phyloP scores from a whole-genome alignment of 2,113 vertebrate genomes.

The Bucco capensis region DNA sequence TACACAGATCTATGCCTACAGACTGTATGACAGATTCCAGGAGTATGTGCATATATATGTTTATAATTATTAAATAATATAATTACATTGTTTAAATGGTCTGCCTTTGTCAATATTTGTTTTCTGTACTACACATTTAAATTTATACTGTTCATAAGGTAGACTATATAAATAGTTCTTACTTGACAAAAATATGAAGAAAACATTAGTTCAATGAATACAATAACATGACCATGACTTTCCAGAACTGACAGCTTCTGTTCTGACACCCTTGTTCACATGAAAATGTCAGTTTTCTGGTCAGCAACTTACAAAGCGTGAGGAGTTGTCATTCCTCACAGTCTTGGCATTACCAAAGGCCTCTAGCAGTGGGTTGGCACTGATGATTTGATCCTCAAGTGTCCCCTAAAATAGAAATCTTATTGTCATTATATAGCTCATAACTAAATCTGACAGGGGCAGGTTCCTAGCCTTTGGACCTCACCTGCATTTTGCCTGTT shows the following conservation, averaged over 20 bases:
- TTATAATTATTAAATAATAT: not conserved
- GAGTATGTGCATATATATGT: not conserved
- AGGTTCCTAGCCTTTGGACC: not conserved
- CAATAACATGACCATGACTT: not conserved
- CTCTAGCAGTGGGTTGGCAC: constrained; percentile 71
- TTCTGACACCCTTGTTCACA: not conserved
- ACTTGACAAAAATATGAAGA: not conserved
- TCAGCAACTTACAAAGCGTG: too few species aligned
- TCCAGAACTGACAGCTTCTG: not conserved
- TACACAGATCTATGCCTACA: not conserved
- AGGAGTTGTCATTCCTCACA: constrained; percentile 73
- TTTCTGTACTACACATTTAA: not conserved
- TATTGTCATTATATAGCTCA: not conserved
- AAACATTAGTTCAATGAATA: not conserved
- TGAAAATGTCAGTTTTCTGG: not conserved
- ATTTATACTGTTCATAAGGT: not conserved
- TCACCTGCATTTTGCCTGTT: constrained; percentile 79
- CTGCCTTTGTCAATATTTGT: not conserved
- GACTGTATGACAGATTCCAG: not conserved
- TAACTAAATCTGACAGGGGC: not conserved
- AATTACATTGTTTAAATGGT: too few species aligned
- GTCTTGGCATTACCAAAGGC: constrained; percentile 77
- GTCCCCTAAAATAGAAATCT: constrained; percentile 77
- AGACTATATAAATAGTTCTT: not conserved
- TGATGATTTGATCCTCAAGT: constrained; percentile 78